These are phyloP conservation scores for Bucco capensis DNA, from an alignment of 2,113 vertebrate species.

Conservation along the genomic window DNA sequence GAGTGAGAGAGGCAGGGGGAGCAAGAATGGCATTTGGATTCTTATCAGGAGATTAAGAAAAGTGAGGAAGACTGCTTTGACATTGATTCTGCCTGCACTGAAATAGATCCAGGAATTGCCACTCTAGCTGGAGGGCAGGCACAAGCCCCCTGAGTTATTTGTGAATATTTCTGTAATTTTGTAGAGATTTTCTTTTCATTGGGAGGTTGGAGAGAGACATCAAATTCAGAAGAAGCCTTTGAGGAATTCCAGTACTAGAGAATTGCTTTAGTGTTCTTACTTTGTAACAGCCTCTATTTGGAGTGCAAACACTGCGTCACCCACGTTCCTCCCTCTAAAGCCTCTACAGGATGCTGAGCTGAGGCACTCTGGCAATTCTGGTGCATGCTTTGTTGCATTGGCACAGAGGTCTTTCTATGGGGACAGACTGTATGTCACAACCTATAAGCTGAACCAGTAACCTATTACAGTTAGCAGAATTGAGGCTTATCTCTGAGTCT, in stretches of 20 bases:
- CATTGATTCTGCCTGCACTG: not conserved
- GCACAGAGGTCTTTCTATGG: not conserved
- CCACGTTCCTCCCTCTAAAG: not conserved
- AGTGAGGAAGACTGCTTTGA: not conserved
- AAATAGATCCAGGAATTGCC: constrained; percentile 13
- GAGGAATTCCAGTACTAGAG: not conserved
- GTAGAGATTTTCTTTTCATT: not conserved
- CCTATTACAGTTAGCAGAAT: not conserved
- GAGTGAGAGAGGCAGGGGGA: not conserved
- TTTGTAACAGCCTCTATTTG: not conserved
- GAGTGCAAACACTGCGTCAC: not conserved
- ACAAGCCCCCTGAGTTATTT: rapidly evolving
- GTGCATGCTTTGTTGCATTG: not conserved
- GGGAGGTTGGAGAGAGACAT: not conserved
- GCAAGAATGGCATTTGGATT: constrained; percentile 36
- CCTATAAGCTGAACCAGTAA: not conserved
- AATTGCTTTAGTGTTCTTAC: not conserved
- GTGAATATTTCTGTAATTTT: constrained; percentile 3
- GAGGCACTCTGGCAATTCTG: not conserved
- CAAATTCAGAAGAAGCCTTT: not conserved
- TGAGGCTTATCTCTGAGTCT: not conserved
- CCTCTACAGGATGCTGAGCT: not conserved
- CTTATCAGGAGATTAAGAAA: constrained; percentile 16
- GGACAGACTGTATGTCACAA: not conserved
- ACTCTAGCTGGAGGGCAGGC: not conserved